Conservation (phyloP, 2,888 invertebrate species). For the Cyclophora albipunctata region DNA sequence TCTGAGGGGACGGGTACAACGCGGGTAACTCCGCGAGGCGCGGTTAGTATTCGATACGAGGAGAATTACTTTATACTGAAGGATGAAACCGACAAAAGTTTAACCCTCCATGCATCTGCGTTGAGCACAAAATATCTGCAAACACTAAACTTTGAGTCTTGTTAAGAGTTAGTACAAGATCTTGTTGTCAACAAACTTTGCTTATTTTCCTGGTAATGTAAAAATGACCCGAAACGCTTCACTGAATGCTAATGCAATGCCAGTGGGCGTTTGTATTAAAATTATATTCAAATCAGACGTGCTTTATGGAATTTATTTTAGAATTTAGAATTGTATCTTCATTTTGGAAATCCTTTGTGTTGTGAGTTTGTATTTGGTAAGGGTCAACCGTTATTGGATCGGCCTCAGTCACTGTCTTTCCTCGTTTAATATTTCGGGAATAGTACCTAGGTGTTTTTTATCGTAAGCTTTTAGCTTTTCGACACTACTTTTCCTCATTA, state of each 20-base stretch:
- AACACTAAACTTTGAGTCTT: slow-evolving; percentile 20
- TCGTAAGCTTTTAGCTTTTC: no score
- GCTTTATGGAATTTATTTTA: background rate
- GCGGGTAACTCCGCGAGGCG: no score
- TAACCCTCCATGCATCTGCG: background rate
- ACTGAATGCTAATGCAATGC: slow-evolving; percentile 28
- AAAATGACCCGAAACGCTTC: slow-evolving; percentile 11
- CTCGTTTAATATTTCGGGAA: no score
- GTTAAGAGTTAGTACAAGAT: slow-evolving; percentile 24
- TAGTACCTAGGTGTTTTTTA: no score
- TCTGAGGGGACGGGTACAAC: no score
- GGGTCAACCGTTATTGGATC: no score
- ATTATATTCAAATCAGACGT: slow-evolving; percentile 8
- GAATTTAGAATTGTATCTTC: background rate
- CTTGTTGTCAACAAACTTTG: slow-evolving; percentile 28
- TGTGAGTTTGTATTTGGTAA: no score
- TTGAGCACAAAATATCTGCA: slow-evolving; percentile 5
- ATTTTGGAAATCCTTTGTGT: background rate
- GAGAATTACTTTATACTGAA: no score
- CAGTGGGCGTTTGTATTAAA: slow-evolving; percentile 8
- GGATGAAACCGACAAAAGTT: background rate
- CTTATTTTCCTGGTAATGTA: slow-evolving; percentile 30
- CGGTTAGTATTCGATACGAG: no score
- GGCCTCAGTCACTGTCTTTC: no score
- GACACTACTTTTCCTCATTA: no score